Conservation (phyloP, 2,113 vertebrate species). For the Brachypodius melanocephalos region DNA sequence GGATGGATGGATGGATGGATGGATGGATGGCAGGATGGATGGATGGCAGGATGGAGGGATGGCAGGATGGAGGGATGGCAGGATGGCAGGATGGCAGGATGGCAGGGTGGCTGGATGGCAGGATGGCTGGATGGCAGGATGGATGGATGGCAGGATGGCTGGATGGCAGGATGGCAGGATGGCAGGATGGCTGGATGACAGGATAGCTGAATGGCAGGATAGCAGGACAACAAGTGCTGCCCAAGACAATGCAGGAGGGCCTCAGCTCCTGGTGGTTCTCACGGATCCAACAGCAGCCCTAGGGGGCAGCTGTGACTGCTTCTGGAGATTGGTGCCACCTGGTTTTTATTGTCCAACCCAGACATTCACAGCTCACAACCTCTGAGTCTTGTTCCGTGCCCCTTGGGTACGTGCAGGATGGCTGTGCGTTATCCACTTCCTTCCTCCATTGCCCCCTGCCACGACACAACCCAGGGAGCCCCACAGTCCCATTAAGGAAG, state of each 20-base stretch:
- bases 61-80: not conserved
- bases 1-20: rapidly evolving
- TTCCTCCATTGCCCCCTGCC: conserved; percentile 12
- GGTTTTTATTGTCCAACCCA: not conserved
- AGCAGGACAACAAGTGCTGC: rapidly evolving
- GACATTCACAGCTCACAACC: not conserved
- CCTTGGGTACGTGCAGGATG: not conserved
- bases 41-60: rapidly evolving
- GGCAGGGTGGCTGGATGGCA: rapidly evolving
- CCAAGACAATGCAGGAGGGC: not conserved
- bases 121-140: rapidly evolving
- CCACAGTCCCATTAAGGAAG: conserved; percentile 29
- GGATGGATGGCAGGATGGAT: too few species aligned
- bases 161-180: not conserved
- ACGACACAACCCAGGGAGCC: not conserved
- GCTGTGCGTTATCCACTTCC: not conserved
- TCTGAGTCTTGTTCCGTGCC: not conserved
- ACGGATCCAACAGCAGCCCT: not conserved
- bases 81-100: not conserved
- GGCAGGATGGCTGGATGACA: rapidly evolving
- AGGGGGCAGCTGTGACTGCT: not conserved
- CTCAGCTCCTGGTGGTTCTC: not conserved
- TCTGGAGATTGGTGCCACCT: not conserved
- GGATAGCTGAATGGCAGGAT: not conserved
- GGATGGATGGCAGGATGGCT: rapidly evolving